Conservation (phyloP, 2,888 invertebrate genomes). For the Toxonevra muliebris region DNA sequence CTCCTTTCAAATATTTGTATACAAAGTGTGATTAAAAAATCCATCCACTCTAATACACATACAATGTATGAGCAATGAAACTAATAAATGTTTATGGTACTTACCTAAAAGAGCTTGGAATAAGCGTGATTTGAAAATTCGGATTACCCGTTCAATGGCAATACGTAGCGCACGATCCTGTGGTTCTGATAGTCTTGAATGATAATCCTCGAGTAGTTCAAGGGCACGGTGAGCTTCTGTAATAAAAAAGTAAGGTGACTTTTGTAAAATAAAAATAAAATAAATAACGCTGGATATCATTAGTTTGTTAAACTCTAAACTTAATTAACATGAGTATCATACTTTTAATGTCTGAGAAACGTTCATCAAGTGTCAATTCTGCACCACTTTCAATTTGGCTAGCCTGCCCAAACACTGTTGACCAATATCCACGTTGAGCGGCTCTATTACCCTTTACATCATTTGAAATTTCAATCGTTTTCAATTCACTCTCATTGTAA, state of each 20-base stretch:
- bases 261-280: conserved; percentile 9
- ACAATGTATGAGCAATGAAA: too few species aligned
- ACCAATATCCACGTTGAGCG: conserved; percentile 46
- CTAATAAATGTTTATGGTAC: conserved; percentile 53
- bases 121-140: conserved; percentile 96
- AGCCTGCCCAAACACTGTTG: conserved; percentile 49
- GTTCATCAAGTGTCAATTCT: conserved; percentile 45
- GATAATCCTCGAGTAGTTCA: conserved; percentile 98
- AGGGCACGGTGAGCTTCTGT: conserved; percentile 97
- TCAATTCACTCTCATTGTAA: conserved; percentile 11
- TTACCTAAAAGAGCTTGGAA: conserved; percentile 98
- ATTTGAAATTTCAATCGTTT: conserved; percentile 9
- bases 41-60: too few species aligned
- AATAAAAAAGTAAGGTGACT: conserved; percentile 49
- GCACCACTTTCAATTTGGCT: conserved; percentile 40
- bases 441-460: conserved; percentile 16
- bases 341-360: conserved; percentile 31
- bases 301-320: neutral
- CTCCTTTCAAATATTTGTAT: too few species aligned
- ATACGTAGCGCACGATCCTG: conserved; percentile 94
- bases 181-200: conserved; percentile 90
- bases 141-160: conserved; percentile 97
- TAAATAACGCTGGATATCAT: too few species aligned
- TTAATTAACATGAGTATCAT: conserved; percentile 22
- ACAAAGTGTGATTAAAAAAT: too few species aligned